Evolutionary conservation across 2,797 vertebrate species (phyloP).

Genomic region (Bucorvus abyssinicus): DNA sequence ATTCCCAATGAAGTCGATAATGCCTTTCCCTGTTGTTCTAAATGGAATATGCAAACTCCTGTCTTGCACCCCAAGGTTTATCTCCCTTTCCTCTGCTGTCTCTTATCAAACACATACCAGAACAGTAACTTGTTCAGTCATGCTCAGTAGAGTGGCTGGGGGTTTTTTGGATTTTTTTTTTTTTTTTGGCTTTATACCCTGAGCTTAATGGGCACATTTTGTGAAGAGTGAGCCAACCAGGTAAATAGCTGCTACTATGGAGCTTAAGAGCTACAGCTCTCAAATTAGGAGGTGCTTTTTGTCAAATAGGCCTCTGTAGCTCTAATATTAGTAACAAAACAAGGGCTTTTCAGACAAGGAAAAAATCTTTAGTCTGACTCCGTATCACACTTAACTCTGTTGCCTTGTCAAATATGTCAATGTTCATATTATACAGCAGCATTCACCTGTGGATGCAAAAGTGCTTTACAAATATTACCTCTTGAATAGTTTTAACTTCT

Average conservation of each 20-base stretch:
- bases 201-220: conserved; percentile 68
- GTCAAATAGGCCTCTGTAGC: conserved; percentile 64
- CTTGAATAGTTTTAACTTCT: conserved; percentile 59
- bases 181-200: conserved; percentile 47
- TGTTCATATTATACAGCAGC: conserved; percentile 45
- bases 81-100: conserved; percentile 17
- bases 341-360: conserved; percentile 68
- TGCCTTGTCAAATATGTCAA: conserved; percentile 69
- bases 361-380: conserved; percentile 64
- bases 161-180: not conserved
- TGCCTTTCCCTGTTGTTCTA: conserved; percentile 3
- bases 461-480: conserved; percentile 50
- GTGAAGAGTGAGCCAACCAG: conserved; percentile 68
- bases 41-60: not conserved
- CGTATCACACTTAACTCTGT: conserved; percentile 65
- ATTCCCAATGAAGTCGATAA: not conserved
- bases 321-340: conserved; percentile 73
- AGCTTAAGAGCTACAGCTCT: conserved; percentile 70
- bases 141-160: conserved; percentile 21
- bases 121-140: conserved; percentile 27
- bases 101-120: conserved; percentile 55
- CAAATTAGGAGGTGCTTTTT: conserved; percentile 71
- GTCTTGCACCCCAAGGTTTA: not conserved
- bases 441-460: conserved; percentile 57
- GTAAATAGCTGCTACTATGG: conserved; percentile 70